These are phyloP conservation scores for Vesta saturnalis DNA, from an alignment of 2,888 invertebrate genomes.

Conservation along the genomic window DNA sequence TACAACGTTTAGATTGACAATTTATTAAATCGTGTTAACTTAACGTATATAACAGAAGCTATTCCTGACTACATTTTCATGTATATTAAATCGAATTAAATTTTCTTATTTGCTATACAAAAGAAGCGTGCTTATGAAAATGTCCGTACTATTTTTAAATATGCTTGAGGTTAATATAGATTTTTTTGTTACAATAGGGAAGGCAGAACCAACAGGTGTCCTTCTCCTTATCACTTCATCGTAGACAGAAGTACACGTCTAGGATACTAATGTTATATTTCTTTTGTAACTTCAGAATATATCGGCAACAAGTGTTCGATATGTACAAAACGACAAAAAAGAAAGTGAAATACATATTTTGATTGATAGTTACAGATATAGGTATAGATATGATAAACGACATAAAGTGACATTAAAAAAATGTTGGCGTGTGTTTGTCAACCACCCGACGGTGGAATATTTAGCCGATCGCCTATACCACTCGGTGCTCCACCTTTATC, in stretches of 20 bases:
- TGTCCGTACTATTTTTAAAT: background rate
- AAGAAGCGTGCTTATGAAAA: background rate
- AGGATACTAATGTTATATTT: constrained; percentile 38
- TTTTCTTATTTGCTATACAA: background rate
- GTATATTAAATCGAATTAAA: too few relatives aligned
- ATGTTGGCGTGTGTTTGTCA: constrained; percentile 78
- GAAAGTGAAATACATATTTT: constrained; percentile 16
- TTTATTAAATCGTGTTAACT: too few relatives aligned
- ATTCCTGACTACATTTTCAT: too few relatives aligned
- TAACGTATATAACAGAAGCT: too few relatives aligned
- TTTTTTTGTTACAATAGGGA: constrained; percentile 15
- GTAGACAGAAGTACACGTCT: constrained; percentile 34
- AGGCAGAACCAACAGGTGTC: constrained; percentile 35
- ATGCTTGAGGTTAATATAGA: background rate
- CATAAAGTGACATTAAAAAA: constrained; percentile 50
- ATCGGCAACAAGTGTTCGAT: constrained; percentile 37
- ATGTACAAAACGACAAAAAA: constrained; percentile 34
- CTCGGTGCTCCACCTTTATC: constrained; percentile 60
- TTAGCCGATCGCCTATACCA: constrained; percentile 66
- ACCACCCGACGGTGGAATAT: constrained; percentile 69
- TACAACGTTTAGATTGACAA: too few relatives aligned
- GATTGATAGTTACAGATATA: background rate
- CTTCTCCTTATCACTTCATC: constrained; percentile 35
- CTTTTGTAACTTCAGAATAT: constrained; percentile 30
- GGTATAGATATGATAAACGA: too few relatives aligned